phyloP scores from a whole-genome alignment of 1,140 invertebrate genomes.

The Atta cephalotes region DNA sequence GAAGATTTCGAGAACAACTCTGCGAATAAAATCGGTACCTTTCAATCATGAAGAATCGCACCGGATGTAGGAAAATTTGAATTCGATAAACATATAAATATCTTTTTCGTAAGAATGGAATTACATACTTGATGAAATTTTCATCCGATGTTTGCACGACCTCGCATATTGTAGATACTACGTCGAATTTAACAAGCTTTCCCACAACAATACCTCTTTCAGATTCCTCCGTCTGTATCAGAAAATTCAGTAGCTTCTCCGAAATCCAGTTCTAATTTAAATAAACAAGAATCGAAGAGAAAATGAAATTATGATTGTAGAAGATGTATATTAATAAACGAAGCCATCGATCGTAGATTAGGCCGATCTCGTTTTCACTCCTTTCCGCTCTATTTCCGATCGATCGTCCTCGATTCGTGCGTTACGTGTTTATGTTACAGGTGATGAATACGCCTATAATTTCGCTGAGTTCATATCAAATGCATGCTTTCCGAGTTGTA shows the following conservation, averaged over 20 bases:
- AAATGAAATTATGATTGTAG: neutral
- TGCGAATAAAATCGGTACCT: neutral
- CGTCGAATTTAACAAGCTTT: slow-evolving; percentile 64
- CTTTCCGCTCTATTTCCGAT: slow-evolving; percentile 6
- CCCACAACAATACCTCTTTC: neutral
- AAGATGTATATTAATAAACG: neutral
- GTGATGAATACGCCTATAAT: slow-evolving; percentile 2
- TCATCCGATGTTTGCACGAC: slow-evolving; percentile 44
- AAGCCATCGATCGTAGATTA: neutral
- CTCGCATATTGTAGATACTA: slow-evolving; percentile 63
- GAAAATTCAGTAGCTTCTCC: slow-evolving; percentile 22
- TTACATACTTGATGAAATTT: slow-evolving; percentile 49
- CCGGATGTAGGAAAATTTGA: neutral
- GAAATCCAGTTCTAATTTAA: slow-evolving; percentile 29
- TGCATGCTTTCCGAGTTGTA: neutral
- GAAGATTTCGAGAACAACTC: slow-evolving; percentile 64
- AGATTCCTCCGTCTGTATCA: neutral
- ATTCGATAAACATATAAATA: neutral
- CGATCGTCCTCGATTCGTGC: slow-evolving; percentile 18
- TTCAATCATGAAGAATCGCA: neutral
- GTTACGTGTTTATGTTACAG: slow-evolving; percentile 11
- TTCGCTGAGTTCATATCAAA: slow-evolving; percentile 20
- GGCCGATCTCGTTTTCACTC: slow-evolving; percentile 23
- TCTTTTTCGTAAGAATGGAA: neutral
- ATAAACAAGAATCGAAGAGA: neutral